These are phyloP conservation scores for Stegana nigrithorax DNA, from an alignment of 2,888 invertebrate genomes.

Conservation along the genomic window DNA sequence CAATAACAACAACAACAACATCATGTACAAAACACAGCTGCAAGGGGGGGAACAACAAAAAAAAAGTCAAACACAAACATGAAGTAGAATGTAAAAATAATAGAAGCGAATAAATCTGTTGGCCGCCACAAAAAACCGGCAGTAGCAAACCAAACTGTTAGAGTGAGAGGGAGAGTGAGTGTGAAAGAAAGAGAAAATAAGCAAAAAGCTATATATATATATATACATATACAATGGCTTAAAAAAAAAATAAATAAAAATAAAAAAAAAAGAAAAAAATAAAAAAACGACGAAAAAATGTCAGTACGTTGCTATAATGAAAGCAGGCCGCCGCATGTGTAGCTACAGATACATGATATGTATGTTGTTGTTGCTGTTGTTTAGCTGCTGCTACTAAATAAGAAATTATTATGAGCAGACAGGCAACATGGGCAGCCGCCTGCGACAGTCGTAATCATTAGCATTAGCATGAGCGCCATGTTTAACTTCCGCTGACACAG, in stretches of 20 bases:
- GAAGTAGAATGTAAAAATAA: constrained; percentile 2
- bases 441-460: constrained; percentile 32
- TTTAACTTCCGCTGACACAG: constrained; percentile 48
- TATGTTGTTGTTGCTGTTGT: constrained; percentile 14
- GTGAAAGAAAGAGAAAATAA: constrained; percentile 40
- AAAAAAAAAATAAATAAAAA: neutral
- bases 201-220: constrained; percentile 38
- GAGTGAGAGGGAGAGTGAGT: constrained; percentile 16
- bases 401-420: constrained; percentile 57
- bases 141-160: no score
- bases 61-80: no score
- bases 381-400: constrained; percentile 44
- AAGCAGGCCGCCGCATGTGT: no score
- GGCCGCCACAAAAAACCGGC: constrained; percentile 30
- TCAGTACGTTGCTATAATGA: no score
- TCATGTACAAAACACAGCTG: neutral
- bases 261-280: neutral
- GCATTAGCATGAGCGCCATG: constrained; percentile 41
- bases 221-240: neutral
- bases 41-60: neutral
- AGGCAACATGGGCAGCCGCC: constrained; percentile 28
- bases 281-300: no score
- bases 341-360: no score
- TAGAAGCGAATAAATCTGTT: constrained; percentile 46
- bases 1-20: constrained; percentile 17